Percentiles rank a stretch among this genome's conserved stretches.
Evolutionary conservation across 2,888 invertebrate genomes (phyloP).

Genomic region (Mythimna impura): DNA sequence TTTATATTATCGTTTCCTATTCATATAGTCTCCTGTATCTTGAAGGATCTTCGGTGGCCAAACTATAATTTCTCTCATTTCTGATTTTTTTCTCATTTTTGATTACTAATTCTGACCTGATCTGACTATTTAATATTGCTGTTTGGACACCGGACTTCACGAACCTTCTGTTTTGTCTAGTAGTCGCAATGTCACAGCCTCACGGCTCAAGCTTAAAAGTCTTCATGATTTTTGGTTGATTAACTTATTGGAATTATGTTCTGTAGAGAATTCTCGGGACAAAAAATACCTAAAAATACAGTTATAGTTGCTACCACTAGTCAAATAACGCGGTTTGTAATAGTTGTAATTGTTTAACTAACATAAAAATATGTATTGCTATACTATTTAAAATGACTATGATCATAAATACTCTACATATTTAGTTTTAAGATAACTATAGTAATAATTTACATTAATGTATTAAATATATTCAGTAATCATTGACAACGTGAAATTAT

Average conservation of each 20-base stretch:
- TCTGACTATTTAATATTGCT: constrained; percentile 10
- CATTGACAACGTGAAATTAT: neutral
- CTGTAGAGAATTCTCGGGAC: neutral
- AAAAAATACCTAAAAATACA: neutral
- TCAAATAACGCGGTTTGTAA: constrained; percentile 17
- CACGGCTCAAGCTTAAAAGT: neutral
- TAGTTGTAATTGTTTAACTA: constrained; percentile 25
- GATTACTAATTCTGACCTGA: too few species aligned
- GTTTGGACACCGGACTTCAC: neutral
- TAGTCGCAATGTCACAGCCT: neutral
- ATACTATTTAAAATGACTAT: constrained; percentile 15
- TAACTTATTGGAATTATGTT: neutral
- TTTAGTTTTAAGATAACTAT: constrained; percentile 10
- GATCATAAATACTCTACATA: neutral
- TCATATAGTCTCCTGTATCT: neutral
- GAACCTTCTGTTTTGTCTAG: constrained; percentile 11
- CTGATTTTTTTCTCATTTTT: constrained; percentile 6
- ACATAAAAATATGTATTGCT: neutral
- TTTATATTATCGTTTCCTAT: constrained; percentile 20
- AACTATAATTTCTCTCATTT: neutral
- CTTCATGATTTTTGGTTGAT: neutral
- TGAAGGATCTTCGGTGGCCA: constrained; percentile 7
- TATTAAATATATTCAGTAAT: constrained; percentile 2
- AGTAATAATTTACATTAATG: neutral
- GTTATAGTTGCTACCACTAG: constrained; percentile 8